These are phyloP conservation scores for Ovis aries DNA, from an alignment of 2,113 vertebrate species.

Conservation along the genomic window ARS-UI_Ramb_v3.0 NC_056059.1:83345001-83345500, in stretches of 20 bases:
- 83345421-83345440: background rate
- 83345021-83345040: background rate
- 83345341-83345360: constrained; percentile 13
- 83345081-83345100: background rate
- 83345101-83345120: background rate
- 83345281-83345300: background rate
- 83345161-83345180: background rate
- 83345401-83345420: background rate
- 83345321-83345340: background rate
- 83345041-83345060: accelerated
- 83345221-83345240: background rate
- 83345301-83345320: background rate
- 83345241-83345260: background rate
- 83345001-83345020: background rate
- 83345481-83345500: background rate
- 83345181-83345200: background rate
- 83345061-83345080: background rate
- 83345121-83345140: background rate
- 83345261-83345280: background rate
- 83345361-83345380: background rate
- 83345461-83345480: background rate
- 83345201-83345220: background rate
- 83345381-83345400: background rate
- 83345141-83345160: background rate
- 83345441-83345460: background rate